Evolutionary conservation across 2,888 invertebrate species (phyloP), one percentile per base, ranked within the genome.

Genomic region (Stenurella melanura): DNA sequence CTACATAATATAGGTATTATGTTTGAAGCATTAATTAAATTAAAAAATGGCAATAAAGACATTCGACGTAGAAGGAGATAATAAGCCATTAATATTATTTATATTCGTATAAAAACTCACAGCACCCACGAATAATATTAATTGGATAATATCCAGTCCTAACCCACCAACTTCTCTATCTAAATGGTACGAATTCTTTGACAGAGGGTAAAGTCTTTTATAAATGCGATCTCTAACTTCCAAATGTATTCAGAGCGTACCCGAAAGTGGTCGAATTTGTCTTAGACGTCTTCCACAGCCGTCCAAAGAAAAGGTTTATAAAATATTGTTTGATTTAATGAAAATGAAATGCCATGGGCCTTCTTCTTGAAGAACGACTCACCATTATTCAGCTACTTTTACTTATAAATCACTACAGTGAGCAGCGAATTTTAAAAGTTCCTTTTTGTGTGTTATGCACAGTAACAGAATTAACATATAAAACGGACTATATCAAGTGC

Each of bases 311-410:
- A 85, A 86, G 85, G 86, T 85, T 86, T 85, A 85, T 87, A 87
- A 87, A 85, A 87, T 87, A 87, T 87, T 85, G 86, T 86, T 85
- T 87, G 86, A 87, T 87, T 87, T 86, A 87, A 87, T 87, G 86
- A 87, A 86, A 86, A 86, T 82, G 86, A 83, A 86, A 85, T 82
- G 84, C 82, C 85, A 82, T 79, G 77, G 82, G 78, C 82, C 80
- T 82, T 84, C 83, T 79, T 66, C 74, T 77, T 82, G 82, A 83
- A 80, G 82, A 83, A 83, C 83, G 80, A 66, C 70, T 68, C 18
- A 74, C 75, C 79, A 83, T 84, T 84, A 84, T 78, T 85, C 81
- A 82, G 75, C 76, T 66, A 75, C 74, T 67, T 76, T 60, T 61
- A 70, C 64, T 63, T 77, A 80, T 75, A 73, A 80, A 77, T 69